Evolutionary conservation across 2,888 invertebrate species (phyloP).

Genomic region (Brenthis ino): DNA sequence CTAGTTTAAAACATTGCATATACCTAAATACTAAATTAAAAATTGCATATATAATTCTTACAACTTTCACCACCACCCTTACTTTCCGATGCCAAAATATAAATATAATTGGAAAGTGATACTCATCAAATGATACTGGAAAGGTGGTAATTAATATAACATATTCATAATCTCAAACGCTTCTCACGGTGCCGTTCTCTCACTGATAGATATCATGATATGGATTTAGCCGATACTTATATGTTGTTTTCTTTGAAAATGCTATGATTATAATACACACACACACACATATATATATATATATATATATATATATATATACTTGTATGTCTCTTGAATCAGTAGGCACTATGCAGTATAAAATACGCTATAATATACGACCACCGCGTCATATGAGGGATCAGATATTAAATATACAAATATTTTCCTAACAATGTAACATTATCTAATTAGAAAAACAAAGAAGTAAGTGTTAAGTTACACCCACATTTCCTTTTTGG

Average conservation of each 20-base stretch:
- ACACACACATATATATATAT: no score
- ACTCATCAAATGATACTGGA: constrained; percentile 29
- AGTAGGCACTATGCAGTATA: no score
- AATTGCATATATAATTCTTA: constrained; percentile 2
- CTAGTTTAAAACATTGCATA: no score
- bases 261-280: neutral
- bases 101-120: constrained; percentile 32
- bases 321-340: no score
- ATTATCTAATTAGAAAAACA: neutral
- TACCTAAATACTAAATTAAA: neutral
- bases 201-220: neutral
- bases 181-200: constrained; percentile 23
- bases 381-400: neutral
- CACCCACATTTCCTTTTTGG: neutral
- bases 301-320: no score
- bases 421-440: neutral
- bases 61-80: constrained; percentile 23
- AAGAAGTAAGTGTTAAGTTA: neutral
- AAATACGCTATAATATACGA: no score
- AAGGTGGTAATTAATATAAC: constrained; percentile 57
- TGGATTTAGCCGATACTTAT: neutral
- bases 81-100: constrained; percentile 17
- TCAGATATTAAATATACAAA: neutral
- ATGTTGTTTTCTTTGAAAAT: neutral
- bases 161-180: constrained; percentile 46